A percentile compares a stretch with the other conserved stretches of the same genome.
These are phyloP conservation scores for Acyrthosiphon pisum DNA, from an alignment of 1,140 invertebrate genomes.

Conservation along the genomic window DNA sequence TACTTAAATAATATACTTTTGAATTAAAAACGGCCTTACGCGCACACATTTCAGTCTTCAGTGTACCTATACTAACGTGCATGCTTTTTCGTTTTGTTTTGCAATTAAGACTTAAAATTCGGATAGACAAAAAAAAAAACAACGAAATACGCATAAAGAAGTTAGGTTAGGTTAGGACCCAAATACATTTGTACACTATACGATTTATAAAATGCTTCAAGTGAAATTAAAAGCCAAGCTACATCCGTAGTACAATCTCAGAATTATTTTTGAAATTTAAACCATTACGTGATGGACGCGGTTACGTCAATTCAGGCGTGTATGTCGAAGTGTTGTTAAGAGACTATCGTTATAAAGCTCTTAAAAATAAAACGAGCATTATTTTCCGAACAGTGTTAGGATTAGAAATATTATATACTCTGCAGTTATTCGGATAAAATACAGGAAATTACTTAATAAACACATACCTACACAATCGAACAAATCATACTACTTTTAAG, in stretches of 20 bases:
- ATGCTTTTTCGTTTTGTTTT: not conserved
- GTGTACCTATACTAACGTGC: not conserved
- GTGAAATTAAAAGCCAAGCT: not conserved
- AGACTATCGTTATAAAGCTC: not conserved
- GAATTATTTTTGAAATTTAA: not conserved
- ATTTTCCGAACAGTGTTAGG: not conserved
- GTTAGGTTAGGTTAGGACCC: not conserved
- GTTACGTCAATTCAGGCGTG: not conserved
- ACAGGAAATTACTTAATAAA: not conserved
- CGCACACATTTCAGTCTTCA: not conserved
- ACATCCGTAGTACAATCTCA: not conserved
- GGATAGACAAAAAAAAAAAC: not conserved
- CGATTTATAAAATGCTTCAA: not conserved
- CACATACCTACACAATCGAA: not conserved
- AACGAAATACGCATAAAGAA: not conserved
- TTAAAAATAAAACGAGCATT: not conserved
- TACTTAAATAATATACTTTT: not conserved
- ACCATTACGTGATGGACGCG: not conserved
- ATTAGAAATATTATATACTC: not conserved
- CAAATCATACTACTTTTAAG: not conserved
- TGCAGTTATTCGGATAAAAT: not conserved
- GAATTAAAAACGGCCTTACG: not conserved
- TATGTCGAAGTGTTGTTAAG: not conserved
- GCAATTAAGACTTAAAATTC: not conserved
- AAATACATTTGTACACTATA: not conserved